Conservation (phyloP, 1,140 invertebrate species). For the Heliconius hewitsoni region DNA sequence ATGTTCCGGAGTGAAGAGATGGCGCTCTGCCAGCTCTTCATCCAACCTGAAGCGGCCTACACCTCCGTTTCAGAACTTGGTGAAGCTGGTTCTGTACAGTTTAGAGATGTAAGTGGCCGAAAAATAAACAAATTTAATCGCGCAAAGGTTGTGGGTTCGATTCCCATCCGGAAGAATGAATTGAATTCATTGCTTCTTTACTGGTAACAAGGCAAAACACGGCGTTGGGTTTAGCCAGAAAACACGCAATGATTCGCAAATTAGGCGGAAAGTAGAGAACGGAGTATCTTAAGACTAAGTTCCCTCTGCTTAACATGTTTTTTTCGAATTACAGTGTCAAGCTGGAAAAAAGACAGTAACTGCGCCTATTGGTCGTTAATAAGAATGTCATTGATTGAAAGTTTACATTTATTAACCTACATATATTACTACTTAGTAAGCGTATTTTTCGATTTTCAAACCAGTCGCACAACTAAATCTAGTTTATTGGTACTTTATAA, state of each 20-base stretch:
- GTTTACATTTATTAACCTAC: not conserved
- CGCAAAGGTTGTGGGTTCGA: no score
- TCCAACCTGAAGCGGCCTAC: constrained; percentile 95
- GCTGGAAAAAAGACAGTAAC: no score
- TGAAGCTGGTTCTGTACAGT: constrained; percentile 96
- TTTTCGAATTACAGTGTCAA: no score
- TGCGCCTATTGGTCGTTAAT: not conserved
- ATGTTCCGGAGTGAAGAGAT: constrained; percentile 95
- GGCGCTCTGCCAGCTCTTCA: constrained; percentile 94
- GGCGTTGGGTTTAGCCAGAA: no score
- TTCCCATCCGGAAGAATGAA: no score
- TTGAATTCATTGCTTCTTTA: no score
- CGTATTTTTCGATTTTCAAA: not conserved
- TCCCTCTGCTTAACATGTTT: no score
- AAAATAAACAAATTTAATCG: no score
- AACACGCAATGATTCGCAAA: no score
- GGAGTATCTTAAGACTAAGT: no score
- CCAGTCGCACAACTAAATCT: not conserved
- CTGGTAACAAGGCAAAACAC: no score
- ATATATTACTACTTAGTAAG: not conserved
- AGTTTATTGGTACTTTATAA: not conserved
- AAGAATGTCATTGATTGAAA: not conserved
- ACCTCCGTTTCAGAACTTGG: constrained; percentile 94
- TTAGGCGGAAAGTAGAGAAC: no score
- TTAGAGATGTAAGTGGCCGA: constrained; percentile 89